Base-by-base conservation (phyloP, 92 coral and sea anemone genomes). In the Blastomussa wellsi region DNA sequence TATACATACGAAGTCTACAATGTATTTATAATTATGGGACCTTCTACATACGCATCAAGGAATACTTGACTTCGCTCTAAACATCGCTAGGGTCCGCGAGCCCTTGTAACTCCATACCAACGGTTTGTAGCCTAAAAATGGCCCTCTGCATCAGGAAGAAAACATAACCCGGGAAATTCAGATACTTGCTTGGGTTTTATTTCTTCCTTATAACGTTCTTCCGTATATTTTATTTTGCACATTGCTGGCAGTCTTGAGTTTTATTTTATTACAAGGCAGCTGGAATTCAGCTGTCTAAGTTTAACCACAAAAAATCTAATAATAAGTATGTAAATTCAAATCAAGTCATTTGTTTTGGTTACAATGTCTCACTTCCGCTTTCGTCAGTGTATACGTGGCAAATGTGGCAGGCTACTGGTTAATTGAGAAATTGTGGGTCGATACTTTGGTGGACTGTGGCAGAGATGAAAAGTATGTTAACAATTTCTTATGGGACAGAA, bases 341-440 rank as follows among this genome's bases (percentile, higher is more conserved):
- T 66, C 48, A 41, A 74, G 42, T 49, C 41, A 41, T 59, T 79
- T 62, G 73, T 79, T 64, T 38, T 79, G 83, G 22, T 37, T 59
- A 26, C 13, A 22, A n/a, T 44, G 7, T 26, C 14, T 28, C 33
- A 16, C 32, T 62, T 24, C 68, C 35, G 68, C 24, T 62, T 62
- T 26, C 68, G 32, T 62, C 15, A 62, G 32, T 2, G 31, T 33
- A 62, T 62, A 62, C 68, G 68, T 62, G 68, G 68, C 68, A 26
- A 1, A 10, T 62, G 33, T 28, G 13, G 17, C 17, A 28, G 33
- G 28, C 28, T 26, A 62, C 33, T 26, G 16, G 16, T 28, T 29
- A 26, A n/a, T 62, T 62, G 68, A 2, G 24, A 26, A 62, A 28
- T 62, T 62, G 33, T 62, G 33, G 31, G 33, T 62, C 15, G 35